Evolutionary conservation across 2,113 vertebrate species (phyloP).

Genomic region (Astur gentilis): DNA sequence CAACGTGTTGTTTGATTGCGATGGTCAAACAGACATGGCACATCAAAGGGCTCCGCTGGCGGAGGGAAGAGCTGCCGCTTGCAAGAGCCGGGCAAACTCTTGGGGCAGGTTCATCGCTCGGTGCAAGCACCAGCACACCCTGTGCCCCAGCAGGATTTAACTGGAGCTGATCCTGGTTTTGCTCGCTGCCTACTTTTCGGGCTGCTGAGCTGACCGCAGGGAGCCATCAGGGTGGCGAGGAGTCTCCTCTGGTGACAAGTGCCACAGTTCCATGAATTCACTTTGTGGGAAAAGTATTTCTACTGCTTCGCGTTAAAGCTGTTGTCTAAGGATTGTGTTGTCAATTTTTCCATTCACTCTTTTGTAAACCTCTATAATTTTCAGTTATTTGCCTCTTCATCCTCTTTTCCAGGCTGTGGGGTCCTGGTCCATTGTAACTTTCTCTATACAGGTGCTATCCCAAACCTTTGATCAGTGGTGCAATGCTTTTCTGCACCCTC

Average conservation of each 20-base stretch:
- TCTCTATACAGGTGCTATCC: background rate
- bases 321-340: rapidly evolving
- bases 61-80: background rate
- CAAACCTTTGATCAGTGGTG: background rate
- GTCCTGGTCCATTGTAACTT: background rate
- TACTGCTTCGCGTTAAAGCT: background rate
- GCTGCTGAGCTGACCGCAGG: background rate
- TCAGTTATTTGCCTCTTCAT: background rate
- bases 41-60: background rate
- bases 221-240: background rate
- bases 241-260: no score
- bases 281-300: background rate
- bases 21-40: background rate
- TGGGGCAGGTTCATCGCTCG: background rate
- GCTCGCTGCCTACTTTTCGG: background rate
- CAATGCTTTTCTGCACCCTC: background rate
- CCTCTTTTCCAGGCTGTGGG: background rate
- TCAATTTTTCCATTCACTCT: background rate
- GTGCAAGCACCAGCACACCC: background rate
- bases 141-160: rapidly evolving
- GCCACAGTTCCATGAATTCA: rapidly evolving
- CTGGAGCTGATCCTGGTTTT: background rate
- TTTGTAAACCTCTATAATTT: background rate
- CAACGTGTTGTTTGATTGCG: background rate
- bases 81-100: background rate